These are phyloP conservation scores for Volucella bombylans DNA, from an alignment of 2,888 invertebrate species.

Conservation along the genomic window DNA sequence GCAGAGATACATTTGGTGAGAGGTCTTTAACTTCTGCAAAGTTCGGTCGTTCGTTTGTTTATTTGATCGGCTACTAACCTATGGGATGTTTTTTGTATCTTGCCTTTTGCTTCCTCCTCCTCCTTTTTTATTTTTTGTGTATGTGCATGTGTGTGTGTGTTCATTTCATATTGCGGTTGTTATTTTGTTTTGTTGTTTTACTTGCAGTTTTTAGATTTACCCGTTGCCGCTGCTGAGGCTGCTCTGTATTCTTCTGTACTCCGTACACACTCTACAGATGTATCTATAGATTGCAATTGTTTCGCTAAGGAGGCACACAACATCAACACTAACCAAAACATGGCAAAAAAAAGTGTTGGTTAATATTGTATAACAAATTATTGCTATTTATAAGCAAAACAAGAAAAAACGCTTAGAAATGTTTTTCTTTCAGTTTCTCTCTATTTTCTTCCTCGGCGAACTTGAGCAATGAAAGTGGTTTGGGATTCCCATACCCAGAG, in stretches of 20 bases:
- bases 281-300: constrained; percentile 64
- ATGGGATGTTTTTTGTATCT: constrained; percentile 71
- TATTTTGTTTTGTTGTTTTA: constrained; percentile 45
- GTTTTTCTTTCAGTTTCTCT: constrained; percentile 27
- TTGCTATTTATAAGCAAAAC: constrained; percentile 66
- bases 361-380: constrained; percentile 71
- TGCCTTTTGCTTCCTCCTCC: constrained; percentile 65
- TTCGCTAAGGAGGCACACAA: constrained; percentile 27
- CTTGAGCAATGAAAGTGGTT: constrained; percentile 72
- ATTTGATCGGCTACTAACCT: constrained; percentile 74
- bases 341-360: constrained; percentile 29
- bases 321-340: not conserved
- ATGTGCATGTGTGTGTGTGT: constrained; percentile 10
- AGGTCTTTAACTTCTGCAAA: constrained; percentile 74
- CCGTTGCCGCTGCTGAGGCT: constrained; percentile 27
- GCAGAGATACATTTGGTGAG: constrained; percentile 69
- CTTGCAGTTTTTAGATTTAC: not conserved
- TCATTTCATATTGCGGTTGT: constrained; percentile 57
- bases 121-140: constrained; percentile 17
- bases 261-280: constrained; percentile 37
- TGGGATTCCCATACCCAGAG: constrained; percentile 62
- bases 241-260: not conserved
- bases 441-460: constrained; percentile 60
- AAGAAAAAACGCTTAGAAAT: constrained; percentile 15
- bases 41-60: constrained; percentile 73